Percentiles rank a stretch among this genome's conserved stretches.
phyloP scores from a whole-genome alignment of 2,113 vertebrate species.

The Egretta garzetta region DNA sequence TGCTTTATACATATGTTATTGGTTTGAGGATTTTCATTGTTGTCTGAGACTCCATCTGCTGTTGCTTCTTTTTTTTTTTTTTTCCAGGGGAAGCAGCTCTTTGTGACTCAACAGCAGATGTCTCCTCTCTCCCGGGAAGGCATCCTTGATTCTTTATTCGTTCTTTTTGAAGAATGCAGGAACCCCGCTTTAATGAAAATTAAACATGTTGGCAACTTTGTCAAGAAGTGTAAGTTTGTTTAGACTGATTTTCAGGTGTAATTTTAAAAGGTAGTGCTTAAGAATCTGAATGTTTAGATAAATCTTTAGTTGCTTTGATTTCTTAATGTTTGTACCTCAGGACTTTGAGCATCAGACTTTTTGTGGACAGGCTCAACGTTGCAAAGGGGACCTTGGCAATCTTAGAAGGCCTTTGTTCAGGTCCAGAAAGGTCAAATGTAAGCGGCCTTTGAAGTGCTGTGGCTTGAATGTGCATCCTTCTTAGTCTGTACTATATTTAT shows the following conservation, averaged over 20 bases:
- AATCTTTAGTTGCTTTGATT: neutral
- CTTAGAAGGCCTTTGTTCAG: neutral
- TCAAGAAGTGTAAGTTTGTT: constrained; percentile 89
- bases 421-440: neutral
- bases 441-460: neutral
- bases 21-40: constrained; percentile 76
- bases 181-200: constrained; percentile 91
- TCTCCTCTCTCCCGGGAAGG: constrained; percentile 86
- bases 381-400: neutral
- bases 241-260: neutral
- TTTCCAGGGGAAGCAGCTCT: constrained; percentile 86
- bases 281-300: neutral
- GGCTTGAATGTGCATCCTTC: neutral
- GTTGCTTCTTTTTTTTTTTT: constrained; percentile 67
- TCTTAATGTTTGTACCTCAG: neutral
- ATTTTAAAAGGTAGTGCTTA: neutral
- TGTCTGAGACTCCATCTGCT: constrained; percentile 78
- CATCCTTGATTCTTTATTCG: constrained; percentile 89
- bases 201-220: constrained; percentile 88
- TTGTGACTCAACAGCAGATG: constrained; percentile 80
- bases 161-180: constrained; percentile 91
- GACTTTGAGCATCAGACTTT: neutral
- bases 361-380: neutral
- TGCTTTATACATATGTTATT: constrained; percentile 71
- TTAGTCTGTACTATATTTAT: neutral